phyloP scores from a whole-genome alignment of 1,140 invertebrate genomes.

The Periplaneta americana region DNA sequence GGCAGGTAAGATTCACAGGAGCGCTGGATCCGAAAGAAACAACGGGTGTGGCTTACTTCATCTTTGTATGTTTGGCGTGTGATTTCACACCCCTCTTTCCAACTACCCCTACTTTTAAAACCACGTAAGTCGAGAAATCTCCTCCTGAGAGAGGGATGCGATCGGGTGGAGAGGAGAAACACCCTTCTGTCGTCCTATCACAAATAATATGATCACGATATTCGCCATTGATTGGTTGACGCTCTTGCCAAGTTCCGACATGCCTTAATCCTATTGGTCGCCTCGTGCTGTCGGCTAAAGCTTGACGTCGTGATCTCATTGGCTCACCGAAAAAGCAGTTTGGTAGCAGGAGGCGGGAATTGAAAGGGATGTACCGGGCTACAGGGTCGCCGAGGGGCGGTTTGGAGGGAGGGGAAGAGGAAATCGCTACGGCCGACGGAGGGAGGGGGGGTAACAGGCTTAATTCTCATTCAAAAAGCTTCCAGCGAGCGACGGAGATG shows the following conservation, averaged over 20 bases:
- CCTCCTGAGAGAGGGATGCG: background rate
- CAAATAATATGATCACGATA: slow-evolving; percentile 12
- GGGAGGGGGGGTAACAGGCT: slow-evolving; percentile 20
- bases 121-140: background rate
- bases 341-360: slow-evolving; percentile 4
- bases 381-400: background rate
- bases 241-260: background rate
- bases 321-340: slow-evolving; percentile 19
- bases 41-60: slow-evolving; percentile 1
- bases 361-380: background rate
- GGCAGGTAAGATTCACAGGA: too few species aligned
- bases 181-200: slow-evolving; percentile 7
- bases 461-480: slow-evolving; percentile 22
- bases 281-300: slow-evolving; percentile 5
- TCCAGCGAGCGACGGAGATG: slow-evolving; percentile 8
- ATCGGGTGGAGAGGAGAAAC: background rate
- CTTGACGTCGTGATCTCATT: slow-evolving; percentile 21
- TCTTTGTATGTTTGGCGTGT: slow-evolving; percentile 3
- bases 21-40: background rate
- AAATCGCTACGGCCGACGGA: background rate
- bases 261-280: slow-evolving; percentile 20
- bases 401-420: background rate
- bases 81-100: background rate
- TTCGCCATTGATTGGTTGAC: slow-evolving; percentile 18
- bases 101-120: background rate